Evolutionary conservation across 2,888 invertebrate species (phyloP), one percentile per base, ranked within the genome.

Genomic region (Cataglyphis albicans): DNA sequence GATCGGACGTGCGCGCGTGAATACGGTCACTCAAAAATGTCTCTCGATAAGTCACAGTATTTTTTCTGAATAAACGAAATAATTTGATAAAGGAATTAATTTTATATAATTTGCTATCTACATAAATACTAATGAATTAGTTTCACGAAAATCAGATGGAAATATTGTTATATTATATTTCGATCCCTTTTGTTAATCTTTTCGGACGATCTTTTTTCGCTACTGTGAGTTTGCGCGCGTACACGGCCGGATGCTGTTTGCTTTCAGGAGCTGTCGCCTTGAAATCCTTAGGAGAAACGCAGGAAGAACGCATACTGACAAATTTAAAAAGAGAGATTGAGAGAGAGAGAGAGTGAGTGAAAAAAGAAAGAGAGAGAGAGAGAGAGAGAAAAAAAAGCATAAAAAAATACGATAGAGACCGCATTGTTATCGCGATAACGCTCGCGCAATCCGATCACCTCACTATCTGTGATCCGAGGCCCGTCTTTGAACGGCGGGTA

Each of bases 191-290:
- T 48, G 78, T 59, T 44, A 82, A 68, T 68, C 68, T 70, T 61
- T 29, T 63, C 70, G 80, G 41, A 68, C 68, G 44, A 64, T 55
- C 32, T 76, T 67, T 73, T 73, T 44, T 55, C 52, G 83, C 84
- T 83, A 85, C 86, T 87, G 81, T 81, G 81, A 76, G 72, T 41
- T 81, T 86, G 90, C 87, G 90, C 89, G 93, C 92, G 92, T 93
- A 93, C 92, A 93, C 91, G 93, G 91, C 91, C 92, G 91, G 90
- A 91, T 90, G 85, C 87, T 93, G 90, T 94, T 93, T 94, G 94
- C 89, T 94, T 94, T 94, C 94, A 94, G 94, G 94, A 94, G 94
- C 94, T 94, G 94, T 94, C 94, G 91, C 94, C 94, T 93, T 94
- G 94, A 94, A 94, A 94, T 93, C 92, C 93, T 93, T 94, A 93